Conservation (phyloP, 2,113 vertebrate species). For the Rhadina sibilatrix region DNA sequence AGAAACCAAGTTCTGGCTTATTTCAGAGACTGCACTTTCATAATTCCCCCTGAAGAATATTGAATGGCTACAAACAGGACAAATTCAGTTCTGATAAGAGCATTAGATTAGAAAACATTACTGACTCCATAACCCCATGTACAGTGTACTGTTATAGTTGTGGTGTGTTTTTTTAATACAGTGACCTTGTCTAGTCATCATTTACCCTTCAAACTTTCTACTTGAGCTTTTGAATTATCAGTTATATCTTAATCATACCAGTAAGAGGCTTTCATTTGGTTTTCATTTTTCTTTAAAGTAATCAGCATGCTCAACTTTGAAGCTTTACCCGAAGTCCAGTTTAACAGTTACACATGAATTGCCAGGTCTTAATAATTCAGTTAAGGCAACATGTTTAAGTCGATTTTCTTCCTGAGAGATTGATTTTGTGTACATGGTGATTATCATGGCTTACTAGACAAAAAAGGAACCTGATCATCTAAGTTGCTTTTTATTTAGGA, state of each 20-base stretch:
- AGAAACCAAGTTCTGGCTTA: neutral
- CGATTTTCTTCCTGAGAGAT: neutral
- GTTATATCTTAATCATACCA: neutral
- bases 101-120: neutral
- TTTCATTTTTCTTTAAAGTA: neutral
- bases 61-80: neutral
- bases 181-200: neutral
- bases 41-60: neutral
- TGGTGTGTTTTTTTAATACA: neutral
- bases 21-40: neutral
- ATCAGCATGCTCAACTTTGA: neutral
- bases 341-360: neutral
- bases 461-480: neutral
- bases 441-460: neutral
- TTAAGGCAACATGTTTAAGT: neutral
- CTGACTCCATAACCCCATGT: neutral
- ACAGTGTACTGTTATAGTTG: neutral
- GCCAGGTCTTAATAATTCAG: neutral
- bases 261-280: neutral
- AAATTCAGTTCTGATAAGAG: neutral
- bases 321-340: neutral
- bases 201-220: neutral
- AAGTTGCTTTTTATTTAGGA: neutral
- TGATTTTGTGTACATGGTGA: neutral
- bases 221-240: neutral